Evolutionary conservation across 2,113 vertebrate species (phyloP), one percentile per base, ranked within the genome.

Genomic region (Petrocephalus zakoni): DNA sequence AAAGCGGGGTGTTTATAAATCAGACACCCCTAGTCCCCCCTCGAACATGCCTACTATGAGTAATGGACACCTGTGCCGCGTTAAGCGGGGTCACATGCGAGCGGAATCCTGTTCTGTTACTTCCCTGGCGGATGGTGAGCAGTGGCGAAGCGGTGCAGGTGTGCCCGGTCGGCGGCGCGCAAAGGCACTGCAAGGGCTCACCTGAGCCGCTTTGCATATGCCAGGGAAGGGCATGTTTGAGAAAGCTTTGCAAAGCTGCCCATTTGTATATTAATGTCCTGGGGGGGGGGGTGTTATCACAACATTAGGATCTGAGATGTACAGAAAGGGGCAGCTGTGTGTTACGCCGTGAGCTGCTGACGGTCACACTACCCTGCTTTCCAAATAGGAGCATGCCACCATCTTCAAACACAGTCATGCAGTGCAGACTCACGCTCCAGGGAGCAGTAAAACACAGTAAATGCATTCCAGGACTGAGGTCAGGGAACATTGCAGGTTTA

Each of bases 141-240:
- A 1, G 3, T 3, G 1, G 42, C 3, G 42, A 42, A 42, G 3
- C 3, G 42, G 42, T 42, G 34, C 72, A 34, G 49, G n/a, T 85
- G 83, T 53, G 82, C 22, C 47, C 49, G 7, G 25, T 47, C 19
- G 0, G 46, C 6, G 7, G 78, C 15, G 8, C 15, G 19, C 42
- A 19, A 46, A 21, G 75, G 8, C 5, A 3, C 4, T 49, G 53
- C 10, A 8, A 51, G 15, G 22, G 2, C 75, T 61, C 78, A 88
- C 78, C 72, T 47, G 52, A 51, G 6, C 52, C 2, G 37, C 34
- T 88, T 88, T 88, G 75, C 88, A 88, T 88, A 83, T 83, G 10
- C 88, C 58, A 53, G 52, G 52, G 34, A 58, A 25, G 11, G 87
- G 37, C 29, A 7, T 29, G 21, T 61, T 83, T 83, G 78, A 61